phyloP scores from a whole-genome alignment of 2,113 vertebrate species.

The Erythrolamprus reginae region DNA sequence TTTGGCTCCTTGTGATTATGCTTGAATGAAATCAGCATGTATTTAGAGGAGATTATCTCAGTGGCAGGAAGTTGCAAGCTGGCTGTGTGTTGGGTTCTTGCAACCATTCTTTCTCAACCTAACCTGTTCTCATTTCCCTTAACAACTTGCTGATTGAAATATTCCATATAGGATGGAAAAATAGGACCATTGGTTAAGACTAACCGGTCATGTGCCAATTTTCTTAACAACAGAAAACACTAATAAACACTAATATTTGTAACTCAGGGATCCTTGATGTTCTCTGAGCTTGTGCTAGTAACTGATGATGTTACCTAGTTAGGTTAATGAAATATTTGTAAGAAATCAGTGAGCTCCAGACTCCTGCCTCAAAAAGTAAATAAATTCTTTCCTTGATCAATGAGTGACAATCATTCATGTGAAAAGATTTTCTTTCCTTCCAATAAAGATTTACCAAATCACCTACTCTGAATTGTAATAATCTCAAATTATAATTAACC shows the following conservation, averaged over 20 bases:
- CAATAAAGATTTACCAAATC: neutral
- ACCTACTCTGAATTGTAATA: neutral
- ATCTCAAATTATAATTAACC: neutral
- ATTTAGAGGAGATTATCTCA: neutral
- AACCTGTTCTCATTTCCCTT: neutral
- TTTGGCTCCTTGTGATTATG: neutral
- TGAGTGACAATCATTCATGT: neutral
- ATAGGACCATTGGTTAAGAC: neutral
- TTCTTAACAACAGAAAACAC: accelerated
- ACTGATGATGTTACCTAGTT: neutral
- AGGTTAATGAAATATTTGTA: neutral
- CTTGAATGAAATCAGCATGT: neutral
- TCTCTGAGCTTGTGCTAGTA: neutral
- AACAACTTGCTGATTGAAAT: neutral
- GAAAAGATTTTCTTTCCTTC: neutral
- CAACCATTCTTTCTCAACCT: slow-evolving; percentile 17
- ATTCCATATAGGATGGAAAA: neutral
- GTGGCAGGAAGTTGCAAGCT: neutral
- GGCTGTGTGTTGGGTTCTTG: neutral
- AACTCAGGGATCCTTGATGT: neutral
- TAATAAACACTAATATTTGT: neutral
- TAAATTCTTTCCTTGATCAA: neutral
- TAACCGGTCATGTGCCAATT: neutral
- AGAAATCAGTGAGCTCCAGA: too few relatives aligned
- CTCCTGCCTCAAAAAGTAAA: too few relatives aligned